Conservation (phyloP, 1,140 invertebrate genomes). For the Rhyacophila brunnea region DNA sequence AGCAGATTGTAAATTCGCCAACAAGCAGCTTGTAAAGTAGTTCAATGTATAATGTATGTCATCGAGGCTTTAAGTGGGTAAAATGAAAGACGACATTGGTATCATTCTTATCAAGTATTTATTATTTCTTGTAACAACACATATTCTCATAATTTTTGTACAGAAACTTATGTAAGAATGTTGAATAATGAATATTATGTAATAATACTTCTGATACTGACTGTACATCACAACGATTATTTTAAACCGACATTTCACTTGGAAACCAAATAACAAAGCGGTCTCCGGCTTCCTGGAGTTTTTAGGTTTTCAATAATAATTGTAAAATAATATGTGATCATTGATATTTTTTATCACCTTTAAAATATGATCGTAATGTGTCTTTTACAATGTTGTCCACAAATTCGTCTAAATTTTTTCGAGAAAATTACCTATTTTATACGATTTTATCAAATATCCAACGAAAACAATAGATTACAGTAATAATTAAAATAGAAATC, state of each 20-base stretch:
- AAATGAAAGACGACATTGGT: too few relatives aligned
- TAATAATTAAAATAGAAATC: conserved; percentile 12
- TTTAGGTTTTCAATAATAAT: too few relatives aligned
- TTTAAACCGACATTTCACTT: too few relatives aligned
- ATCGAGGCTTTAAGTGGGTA: too few relatives aligned
- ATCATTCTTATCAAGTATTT: conserved; percentile 43
- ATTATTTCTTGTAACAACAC: conserved; percentile 59
- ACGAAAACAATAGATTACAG: conserved; percentile 25
- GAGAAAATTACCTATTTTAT: neutral
- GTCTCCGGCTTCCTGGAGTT: too few relatives aligned
- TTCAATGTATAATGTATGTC: too few relatives aligned
- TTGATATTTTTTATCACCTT: neutral
- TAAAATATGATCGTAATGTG: neutral
- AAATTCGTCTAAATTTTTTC: neutral
- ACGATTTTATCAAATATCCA: conserved; percentile 21
- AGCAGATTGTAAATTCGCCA: too few relatives aligned
- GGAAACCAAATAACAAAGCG: too few relatives aligned
- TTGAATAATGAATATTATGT: conserved; percentile 18
- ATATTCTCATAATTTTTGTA: conserved; percentile 55
- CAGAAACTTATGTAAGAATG: conserved; percentile 58
- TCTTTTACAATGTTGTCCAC: neutral
- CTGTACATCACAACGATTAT: too few relatives aligned
- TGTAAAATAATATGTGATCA: too few relatives aligned
- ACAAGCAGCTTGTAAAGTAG: too few relatives aligned
- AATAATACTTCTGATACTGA: neutral